Percentiles rank a stretch among this genome's conserved stretches.
These are phyloP conservation scores for Eretmochelys imbricata DNA, from an alignment of 2,113 vertebrate species.

Conservation along the genomic window DNA sequence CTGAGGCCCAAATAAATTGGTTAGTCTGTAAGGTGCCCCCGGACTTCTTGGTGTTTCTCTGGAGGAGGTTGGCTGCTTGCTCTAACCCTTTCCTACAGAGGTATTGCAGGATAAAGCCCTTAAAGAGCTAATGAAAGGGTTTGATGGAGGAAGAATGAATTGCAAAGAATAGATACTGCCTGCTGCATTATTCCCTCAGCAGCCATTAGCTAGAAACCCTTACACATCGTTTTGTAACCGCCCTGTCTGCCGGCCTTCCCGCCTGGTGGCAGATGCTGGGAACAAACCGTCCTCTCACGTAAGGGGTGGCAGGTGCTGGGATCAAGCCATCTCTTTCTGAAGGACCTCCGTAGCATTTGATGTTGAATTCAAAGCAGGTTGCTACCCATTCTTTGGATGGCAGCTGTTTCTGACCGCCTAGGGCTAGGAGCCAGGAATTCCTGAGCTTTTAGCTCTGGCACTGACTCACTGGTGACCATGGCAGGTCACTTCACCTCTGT, in stretches of 20 bases:
- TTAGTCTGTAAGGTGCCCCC: too few species aligned
- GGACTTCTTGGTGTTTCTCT: too few species aligned
- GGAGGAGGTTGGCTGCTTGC: neutral
- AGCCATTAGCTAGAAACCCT: neutral
- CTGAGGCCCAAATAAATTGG: too few species aligned
- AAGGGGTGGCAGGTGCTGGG: too few species aligned
- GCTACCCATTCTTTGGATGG: neutral
- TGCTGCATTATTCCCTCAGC: fast-evolving
- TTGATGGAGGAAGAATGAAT: neutral
- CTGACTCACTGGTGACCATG: neutral
- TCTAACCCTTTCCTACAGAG: neutral
- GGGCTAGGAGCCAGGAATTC: neutral
- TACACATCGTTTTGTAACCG: neutral
- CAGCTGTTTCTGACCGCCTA: too few species aligned
- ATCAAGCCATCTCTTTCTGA: neutral
- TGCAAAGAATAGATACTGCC: neutral
- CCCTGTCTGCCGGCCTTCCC: neutral
- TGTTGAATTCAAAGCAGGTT: neutral
- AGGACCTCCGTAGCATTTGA: neutral
- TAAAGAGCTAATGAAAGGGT: neutral
- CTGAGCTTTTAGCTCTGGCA: neutral
- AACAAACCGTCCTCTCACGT: too few species aligned
- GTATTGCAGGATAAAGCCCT: neutral
- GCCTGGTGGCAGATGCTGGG: too few species aligned
- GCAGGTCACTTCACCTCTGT: neutral